Evolutionary conservation across 2,113 vertebrate genomes (phyloP), one percentile per base, ranked within the genome.

Genomic region (Mustelus asterias): DNA sequence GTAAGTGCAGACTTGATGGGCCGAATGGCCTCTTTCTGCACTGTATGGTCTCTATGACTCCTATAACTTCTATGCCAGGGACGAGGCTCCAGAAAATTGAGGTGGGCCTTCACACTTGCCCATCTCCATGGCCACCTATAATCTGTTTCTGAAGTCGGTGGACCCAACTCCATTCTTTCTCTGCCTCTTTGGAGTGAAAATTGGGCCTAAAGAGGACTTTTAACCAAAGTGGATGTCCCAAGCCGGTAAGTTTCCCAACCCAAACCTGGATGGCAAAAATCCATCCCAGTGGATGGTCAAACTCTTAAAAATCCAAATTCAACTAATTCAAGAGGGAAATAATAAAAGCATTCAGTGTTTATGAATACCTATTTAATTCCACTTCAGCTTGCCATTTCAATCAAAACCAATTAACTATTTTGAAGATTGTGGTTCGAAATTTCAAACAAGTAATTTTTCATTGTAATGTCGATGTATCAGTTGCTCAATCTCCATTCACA

Each of bases 401-500:
- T 93, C 29, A 37, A 60, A 93, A n/a, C 90, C 63, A 65, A 65
- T 65, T 67, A 44, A 67, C 67, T 67, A 93, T n/a, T 93, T 67
- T 60, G 67, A 63, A 93, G 18, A 3, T 29, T 93, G 58, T 63
- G 90, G 58, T 93, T 93, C 3, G n/a, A 67, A 65, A 29, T 37
- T 67, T 63, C 65, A 18, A 65, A 93, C 16, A 22, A 67, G n/a
- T 94, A 94, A 94, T 94, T 94, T 94, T 41, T 37, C 90, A 94
- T 37, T 67, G 4, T 22, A 67, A 67, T 65, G 63, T n/a, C 60
- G 6, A 20, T 67, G 16, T 41, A 94, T 37, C 58, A 67, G 37
- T 65, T 41, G 33, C 7, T n/a, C n/a, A 37, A 67, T 65, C 60
- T 67, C 90, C 20, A 63, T 65, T 67, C 58, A 94, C n/a, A 41